Base-by-base conservation (phyloP, 2,888 invertebrate species). In the Zeuzera pyrina region DNA sequence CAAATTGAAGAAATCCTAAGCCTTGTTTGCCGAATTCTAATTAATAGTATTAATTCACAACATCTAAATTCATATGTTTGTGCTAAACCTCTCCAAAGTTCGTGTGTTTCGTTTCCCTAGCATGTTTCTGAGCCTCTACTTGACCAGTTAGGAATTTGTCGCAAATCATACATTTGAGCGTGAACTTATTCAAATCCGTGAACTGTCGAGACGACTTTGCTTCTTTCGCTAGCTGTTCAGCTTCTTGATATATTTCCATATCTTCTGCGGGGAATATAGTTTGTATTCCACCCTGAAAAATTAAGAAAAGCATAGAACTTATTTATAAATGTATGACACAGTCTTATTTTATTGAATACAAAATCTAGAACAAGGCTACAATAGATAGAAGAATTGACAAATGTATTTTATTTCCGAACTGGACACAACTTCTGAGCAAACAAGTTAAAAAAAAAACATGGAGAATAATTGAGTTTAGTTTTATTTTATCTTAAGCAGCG, bases 121-220 rank as follows among this genome's bases (percentile, higher is more conserved):
- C 96, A 65, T 97, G 97, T 42, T 88, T 85, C 50, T 92, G 91
- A 0, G 95, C 96, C 59, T 93, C 92, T 0, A 74, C 77, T 59
- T 95, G 92, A 1, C 97, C 97, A 23, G 86, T 89, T 1, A 97
- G 73, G 47, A 88, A 77, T 15, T 87, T 78, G 49, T 92, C 86
- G 60, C 97, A 97, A n/a, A 89, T 85, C 57, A 90, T 77, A 67
- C 97, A 97, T 44, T 91, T 90, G 8, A 97, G 72, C 0, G 91
- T 90, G 54, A 97, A 96, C 56, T 92, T 93, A 57, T 92, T 88
- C 3, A 95, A 87, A 74, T 97, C 95, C 0, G 97, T 97, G 66
- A 89, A 97, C 70, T 97, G 96, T 39, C 93, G 86, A 41, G 93
- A 92, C 1, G 92, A 91, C 64, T 94, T 93, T 0, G 95, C 95